Conservation (phyloP, 2,113 vertebrate species). For the Pagrus major region DNA sequence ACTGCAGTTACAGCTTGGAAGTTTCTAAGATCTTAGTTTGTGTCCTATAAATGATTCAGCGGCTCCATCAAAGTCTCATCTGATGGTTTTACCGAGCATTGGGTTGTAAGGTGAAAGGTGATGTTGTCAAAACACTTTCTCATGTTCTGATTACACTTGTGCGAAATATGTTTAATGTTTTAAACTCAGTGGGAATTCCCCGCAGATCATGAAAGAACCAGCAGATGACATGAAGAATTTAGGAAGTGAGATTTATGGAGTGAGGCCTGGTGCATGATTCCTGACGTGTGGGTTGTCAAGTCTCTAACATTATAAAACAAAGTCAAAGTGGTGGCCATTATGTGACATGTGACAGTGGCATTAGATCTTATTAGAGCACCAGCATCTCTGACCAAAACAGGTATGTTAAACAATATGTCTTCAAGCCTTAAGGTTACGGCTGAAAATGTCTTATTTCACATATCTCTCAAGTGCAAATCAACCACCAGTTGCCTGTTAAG, state of each 20-base stretch:
- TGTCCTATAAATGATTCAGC: slow-evolving; percentile 36
- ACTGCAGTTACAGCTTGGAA: neutral
- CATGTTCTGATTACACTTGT: neutral
- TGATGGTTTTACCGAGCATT: slow-evolving; percentile 5
- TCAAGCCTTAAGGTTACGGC: too few relatives aligned
- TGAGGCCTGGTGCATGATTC: neutral
- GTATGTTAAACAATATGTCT: too few relatives aligned
- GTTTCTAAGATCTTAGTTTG: slow-evolving; percentile 40
- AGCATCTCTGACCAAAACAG: too few relatives aligned
- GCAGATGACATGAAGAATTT: slow-evolving; percentile 28
- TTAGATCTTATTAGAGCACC: too few relatives aligned
- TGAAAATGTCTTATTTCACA: too few relatives aligned
- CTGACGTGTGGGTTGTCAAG: too few relatives aligned
- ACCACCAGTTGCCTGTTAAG: too few relatives aligned
- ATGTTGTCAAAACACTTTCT: slow-evolving; percentile 27
- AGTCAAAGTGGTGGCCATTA: too few relatives aligned
- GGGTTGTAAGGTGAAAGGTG: neutral
- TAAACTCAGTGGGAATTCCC: neutral
- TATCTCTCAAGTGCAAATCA: too few relatives aligned
- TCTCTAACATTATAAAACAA: too few relatives aligned
- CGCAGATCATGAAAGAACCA: slow-evolving; percentile 17
- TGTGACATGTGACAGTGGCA: too few relatives aligned
- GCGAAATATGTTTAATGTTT: slow-evolving; percentile 17
- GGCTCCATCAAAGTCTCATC: slow-evolving; percentile 26
- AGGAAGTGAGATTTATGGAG: slow-evolving; percentile 10